These are phyloP conservation scores for Adelphocoris suturalis DNA, from an alignment of 2,888 invertebrate genomes.

Conservation along the genomic window DNA sequence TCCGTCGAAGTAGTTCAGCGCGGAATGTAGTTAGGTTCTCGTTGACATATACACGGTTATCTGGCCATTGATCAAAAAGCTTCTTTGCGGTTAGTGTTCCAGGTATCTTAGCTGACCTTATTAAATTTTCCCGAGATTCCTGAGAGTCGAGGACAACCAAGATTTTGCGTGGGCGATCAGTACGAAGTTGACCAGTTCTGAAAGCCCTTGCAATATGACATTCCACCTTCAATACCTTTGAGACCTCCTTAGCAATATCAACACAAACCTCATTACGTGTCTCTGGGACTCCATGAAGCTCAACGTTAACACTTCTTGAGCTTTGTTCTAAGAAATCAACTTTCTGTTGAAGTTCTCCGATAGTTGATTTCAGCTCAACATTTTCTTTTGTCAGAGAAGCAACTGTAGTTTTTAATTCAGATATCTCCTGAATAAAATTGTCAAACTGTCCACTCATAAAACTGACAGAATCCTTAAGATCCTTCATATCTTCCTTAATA, in stretches of 20 bases:
- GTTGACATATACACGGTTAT: too few species aligned
- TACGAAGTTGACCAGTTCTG: too few species aligned
- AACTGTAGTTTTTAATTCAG: neutral
- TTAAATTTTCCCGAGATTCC: too few species aligned
- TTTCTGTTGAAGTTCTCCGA: neutral
- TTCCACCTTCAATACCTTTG: neutral
- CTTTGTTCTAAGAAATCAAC: too few species aligned
- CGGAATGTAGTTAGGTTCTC: too few species aligned
- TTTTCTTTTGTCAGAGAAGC: neutral
- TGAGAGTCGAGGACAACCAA: too few species aligned
- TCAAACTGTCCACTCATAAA: neutral
- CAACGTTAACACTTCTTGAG: neutral
- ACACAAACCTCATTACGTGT: neutral
- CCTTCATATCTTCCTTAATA: neutral
- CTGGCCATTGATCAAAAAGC: too few species aligned
- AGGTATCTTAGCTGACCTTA: too few species aligned
- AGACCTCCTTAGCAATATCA: neutral
- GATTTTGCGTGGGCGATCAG: too few species aligned
- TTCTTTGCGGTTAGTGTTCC: too few species aligned
- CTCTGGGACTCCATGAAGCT: neutral
- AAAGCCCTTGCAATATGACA: neutral
- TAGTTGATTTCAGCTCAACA: neutral
- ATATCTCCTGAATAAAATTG: neutral
- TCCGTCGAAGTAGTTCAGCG: too few species aligned
- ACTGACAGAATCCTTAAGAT: neutral